Evolutionary conservation across 2,888 invertebrate species (phyloP).

Genomic region (Hirtodrosophila cameraria): DNA sequence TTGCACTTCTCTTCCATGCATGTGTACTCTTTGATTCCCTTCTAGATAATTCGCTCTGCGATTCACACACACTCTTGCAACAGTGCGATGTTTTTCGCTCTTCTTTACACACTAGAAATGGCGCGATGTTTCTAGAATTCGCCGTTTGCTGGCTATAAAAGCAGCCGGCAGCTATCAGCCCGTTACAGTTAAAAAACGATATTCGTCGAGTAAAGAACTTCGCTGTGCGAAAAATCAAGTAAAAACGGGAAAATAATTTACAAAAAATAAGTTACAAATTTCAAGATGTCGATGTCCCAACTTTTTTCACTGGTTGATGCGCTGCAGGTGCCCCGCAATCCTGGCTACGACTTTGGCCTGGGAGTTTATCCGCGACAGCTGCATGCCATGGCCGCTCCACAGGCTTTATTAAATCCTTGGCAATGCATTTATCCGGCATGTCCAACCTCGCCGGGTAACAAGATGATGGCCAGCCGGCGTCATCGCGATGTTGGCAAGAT

Average conservation of each 20-base stretch:
- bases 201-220: constrained; percentile 5
- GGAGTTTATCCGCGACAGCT: constrained; percentile 70
- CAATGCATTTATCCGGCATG: constrained; percentile 55
- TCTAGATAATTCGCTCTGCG: not conserved
- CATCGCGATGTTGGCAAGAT: constrained; percentile 42
- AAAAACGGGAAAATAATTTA: constrained; percentile 13
- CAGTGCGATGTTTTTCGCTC: constrained; percentile 23
- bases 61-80: not conserved
- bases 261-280: constrained; percentile 4
- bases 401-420: constrained; percentile 45
- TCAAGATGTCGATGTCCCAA: constrained; percentile 60
- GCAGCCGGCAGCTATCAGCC: not conserved
- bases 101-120: constrained; percentile 9
- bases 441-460: constrained; percentile 39
- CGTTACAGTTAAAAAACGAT: constrained; percentile 29
- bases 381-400: constrained; percentile 21
- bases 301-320: constrained; percentile 60
- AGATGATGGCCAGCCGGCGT: constrained; percentile 43
- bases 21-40: not conserved
- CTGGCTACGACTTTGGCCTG: constrained; percentile 72
- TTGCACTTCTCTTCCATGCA: constrained; percentile 2
- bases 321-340: constrained; percentile 39
- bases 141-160: constrained; percentile 45
- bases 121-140: constrained; percentile 40
- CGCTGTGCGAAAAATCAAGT: constrained; percentile 37